A percentile compares a stretch with the other conserved stretches of the same genome.
phyloP scores from a whole-genome alignment of 2,797 vertebrate genomes.

The Pyrocephalus nanus region DNA sequence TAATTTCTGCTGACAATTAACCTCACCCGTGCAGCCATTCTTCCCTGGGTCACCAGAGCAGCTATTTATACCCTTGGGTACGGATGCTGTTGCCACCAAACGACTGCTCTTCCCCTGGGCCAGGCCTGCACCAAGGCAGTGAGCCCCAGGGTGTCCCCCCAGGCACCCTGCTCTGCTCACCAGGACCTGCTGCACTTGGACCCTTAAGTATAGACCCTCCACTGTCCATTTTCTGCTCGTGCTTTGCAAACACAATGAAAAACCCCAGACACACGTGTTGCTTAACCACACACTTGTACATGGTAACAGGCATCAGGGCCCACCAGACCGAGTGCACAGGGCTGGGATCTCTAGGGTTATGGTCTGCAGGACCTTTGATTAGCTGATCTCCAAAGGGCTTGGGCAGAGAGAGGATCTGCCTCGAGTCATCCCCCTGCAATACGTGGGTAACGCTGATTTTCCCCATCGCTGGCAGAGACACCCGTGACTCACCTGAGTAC shows the following conservation, averaged over 20 bases:
- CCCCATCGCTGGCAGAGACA: not conserved
- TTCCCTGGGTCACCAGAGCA: constrained; percentile 32
- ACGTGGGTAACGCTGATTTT: accelerated
- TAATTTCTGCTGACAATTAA: constrained; percentile 56
- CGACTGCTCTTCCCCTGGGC: not conserved
- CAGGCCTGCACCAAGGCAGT: not conserved
- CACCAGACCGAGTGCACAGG: not conserved
- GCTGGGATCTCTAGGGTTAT: not conserved
- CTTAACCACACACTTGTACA: not conserved
- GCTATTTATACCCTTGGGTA: constrained; percentile 16
- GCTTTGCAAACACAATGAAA: not conserved
- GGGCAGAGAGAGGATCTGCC: not conserved
- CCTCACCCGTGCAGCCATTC: not conserved
- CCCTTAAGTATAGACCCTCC: not conserved
- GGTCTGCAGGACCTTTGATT: not conserved
- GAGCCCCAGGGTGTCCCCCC: accelerated
- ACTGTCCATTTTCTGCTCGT: not conserved
- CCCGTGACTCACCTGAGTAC: not conserved
- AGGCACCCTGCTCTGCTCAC: not conserved
- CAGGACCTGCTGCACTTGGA: not conserved
- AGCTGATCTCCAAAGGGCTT: not conserved
- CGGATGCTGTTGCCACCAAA: not conserved
- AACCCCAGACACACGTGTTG: accelerated
- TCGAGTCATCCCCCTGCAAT: not conserved
- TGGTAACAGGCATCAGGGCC: not conserved